phyloP scores from a whole-genome alignment of 2,797 vertebrate species.

The Loris lydekkerianus region DNA sequence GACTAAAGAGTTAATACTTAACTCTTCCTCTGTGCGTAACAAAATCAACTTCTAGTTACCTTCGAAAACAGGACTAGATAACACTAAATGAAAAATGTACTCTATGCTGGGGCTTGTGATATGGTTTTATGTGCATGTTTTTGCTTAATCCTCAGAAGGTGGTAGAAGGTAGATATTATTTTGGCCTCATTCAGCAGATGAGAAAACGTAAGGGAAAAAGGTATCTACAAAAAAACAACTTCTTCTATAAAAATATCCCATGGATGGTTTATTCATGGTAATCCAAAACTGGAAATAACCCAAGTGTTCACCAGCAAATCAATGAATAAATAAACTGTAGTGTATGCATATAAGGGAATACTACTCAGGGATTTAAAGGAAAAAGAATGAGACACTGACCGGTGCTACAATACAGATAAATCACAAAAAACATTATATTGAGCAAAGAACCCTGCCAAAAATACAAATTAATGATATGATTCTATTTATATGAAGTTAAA shows the following conservation, averaged over 20 bases:
- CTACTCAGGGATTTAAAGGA: background rate
- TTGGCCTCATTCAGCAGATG: background rate
- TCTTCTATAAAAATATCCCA: background rate
- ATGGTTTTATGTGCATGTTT: background rate
- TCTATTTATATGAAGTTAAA: background rate
- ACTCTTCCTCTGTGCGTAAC: background rate
- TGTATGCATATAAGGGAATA: background rate
- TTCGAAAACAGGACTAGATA: conserved; percentile 14
- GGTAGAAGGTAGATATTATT: background rate
- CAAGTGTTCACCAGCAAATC: background rate
- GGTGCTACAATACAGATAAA: background rate
- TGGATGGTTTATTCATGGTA: background rate
- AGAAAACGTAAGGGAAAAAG: conserved; percentile 27
- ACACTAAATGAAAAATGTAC: conserved; percentile 25
- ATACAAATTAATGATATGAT: background rate
- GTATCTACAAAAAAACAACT: background rate
- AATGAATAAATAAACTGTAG: background rate
- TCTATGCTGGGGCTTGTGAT: background rate
- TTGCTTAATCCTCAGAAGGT: conserved; percentile 10
- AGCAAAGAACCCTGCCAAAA: background rate
- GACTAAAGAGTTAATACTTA: conserved; percentile 15
- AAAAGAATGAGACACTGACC: background rate
- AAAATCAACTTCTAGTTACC: conserved; percentile 6
- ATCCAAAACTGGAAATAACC: background rate
- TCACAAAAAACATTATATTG: conserved; percentile 1